A percentile compares a stretch with the other conserved stretches of the same genome.
Evolutionary conservation across 2,113 vertebrate genomes (phyloP).

Genomic region (Apteryx mantelli): DNA sequence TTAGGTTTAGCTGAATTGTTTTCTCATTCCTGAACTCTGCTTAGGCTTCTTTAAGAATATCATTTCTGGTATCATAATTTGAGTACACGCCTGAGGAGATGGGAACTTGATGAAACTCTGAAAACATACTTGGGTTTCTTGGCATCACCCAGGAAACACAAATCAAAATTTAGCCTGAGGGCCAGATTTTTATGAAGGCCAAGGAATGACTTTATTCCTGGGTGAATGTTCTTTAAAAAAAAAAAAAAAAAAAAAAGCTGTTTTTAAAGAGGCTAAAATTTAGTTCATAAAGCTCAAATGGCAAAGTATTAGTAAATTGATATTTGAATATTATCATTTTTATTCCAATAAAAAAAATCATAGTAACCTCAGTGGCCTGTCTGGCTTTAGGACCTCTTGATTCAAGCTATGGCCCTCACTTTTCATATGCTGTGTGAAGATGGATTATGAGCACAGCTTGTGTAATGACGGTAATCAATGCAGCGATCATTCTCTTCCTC

Average conservation of each 20-base stretch:
- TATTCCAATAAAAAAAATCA: neutral
- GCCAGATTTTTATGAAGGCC: neutral
- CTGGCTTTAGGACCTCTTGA: neutral
- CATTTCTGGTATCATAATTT: neutral
- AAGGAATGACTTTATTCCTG: neutral
- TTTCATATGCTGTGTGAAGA: neutral
- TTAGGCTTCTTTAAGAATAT: neutral
- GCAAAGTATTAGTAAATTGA: neutral
- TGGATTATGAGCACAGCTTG: neutral
- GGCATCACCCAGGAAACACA: constrained; percentile 1
- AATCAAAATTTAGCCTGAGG: neutral
- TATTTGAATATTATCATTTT: neutral
- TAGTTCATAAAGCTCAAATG: neutral
- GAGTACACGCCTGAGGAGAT: neutral
- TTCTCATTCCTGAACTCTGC: neutral
- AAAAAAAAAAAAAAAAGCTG: neutral
- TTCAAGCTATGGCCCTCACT: accelerated
- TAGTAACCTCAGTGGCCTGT: neutral
- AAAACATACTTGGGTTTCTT: constrained; percentile 10
- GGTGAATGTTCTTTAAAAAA: neutral
- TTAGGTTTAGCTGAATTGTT: neutral
- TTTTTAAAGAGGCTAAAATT: neutral
- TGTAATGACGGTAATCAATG: neutral
- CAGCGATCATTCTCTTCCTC: neutral
- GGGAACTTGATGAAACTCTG: neutral